Evolutionary conservation across 2,797 vertebrate genomes (phyloP).

Genomic region (Pangasius larnaudii): DNA sequence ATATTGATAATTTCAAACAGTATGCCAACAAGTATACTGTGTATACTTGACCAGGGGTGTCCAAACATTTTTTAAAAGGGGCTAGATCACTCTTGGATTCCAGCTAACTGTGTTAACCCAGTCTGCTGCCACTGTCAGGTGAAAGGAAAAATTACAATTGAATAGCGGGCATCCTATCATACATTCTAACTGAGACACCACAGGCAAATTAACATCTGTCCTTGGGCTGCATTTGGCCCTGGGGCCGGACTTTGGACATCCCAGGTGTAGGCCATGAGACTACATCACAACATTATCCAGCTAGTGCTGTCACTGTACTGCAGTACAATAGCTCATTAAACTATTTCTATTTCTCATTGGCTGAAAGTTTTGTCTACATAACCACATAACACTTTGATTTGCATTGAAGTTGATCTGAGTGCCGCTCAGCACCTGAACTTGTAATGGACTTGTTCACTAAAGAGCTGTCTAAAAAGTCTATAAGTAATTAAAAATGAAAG

Average conservation of each 20-base stretch:
- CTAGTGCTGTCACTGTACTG: neutral
- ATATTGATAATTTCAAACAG: neutral
- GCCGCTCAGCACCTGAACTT: conserved; percentile 51
- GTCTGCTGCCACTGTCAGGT: neutral
- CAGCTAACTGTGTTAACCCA: neutral
- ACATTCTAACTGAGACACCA: neutral
- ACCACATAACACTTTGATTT: conserved; percentile 7
- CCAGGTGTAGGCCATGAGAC: neutral
- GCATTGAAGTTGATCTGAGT: conserved; percentile 39
- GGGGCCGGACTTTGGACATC: neutral
- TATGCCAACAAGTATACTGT: neutral
- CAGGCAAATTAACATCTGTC: neutral
- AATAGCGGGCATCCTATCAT: neutral
- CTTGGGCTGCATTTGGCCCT: neutral
- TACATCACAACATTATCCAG: neutral
- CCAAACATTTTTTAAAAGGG: neutral
- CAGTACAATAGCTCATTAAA: neutral
- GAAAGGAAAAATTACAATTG: neutral
- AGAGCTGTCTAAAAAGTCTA: conserved; percentile 54
- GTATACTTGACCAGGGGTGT: neutral
- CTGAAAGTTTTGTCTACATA: conserved; percentile 29
- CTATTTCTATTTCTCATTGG: neutral
- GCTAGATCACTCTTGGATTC: neutral
- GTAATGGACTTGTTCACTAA: conserved; percentile 54
- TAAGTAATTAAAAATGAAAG: conserved; percentile 81